A percentile compares a stretch with the other conserved stretches of the same genome.
phyloP scores from a whole-genome alignment of 1,140 invertebrate genomes.

The Vanessa tameamea region DNA sequence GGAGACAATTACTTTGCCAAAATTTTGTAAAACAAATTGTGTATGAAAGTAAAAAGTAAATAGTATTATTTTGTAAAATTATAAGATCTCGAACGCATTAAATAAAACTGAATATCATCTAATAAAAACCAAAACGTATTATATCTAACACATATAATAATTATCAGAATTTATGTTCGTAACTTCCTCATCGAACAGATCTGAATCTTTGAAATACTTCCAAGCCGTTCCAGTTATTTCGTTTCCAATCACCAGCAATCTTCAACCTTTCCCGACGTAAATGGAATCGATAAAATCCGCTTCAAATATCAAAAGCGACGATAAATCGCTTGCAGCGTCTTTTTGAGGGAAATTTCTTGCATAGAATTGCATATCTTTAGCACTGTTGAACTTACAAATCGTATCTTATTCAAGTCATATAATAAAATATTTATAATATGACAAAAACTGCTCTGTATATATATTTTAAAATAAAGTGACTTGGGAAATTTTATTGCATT shows the following conservation, averaged over 20 bases:
- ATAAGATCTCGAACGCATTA: no score
- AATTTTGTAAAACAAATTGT: no score
- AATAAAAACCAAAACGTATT: no score
- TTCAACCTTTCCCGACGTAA: conserved; percentile 24
- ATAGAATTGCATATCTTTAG: conserved; percentile 26
- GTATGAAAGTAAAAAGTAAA: no score
- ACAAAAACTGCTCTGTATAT: no score
- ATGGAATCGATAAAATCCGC: conserved; percentile 39
- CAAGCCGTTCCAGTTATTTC: conserved; percentile 17
- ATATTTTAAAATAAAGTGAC: no score
- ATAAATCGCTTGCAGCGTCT: conserved; percentile 27
- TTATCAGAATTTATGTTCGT: not conserved
- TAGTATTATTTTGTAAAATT: no score
- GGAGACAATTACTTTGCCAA: no score
- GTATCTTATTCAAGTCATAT: not conserved
- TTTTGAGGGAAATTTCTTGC: conserved; percentile 22
- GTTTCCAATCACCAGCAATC: conserved; percentile 30
- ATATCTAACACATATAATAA: not conserved
- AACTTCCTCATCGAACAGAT: not conserved
- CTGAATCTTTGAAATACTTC: conserved; percentile 16
- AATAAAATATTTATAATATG: not conserved
- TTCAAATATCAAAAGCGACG: conserved; percentile 39
- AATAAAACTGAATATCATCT: no score
- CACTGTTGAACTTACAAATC: not conserved
- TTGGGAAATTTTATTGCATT: no score